Evolutionary conservation across 2,797 vertebrate species (phyloP).

Genomic region (Sandelia bainsii): DNA sequence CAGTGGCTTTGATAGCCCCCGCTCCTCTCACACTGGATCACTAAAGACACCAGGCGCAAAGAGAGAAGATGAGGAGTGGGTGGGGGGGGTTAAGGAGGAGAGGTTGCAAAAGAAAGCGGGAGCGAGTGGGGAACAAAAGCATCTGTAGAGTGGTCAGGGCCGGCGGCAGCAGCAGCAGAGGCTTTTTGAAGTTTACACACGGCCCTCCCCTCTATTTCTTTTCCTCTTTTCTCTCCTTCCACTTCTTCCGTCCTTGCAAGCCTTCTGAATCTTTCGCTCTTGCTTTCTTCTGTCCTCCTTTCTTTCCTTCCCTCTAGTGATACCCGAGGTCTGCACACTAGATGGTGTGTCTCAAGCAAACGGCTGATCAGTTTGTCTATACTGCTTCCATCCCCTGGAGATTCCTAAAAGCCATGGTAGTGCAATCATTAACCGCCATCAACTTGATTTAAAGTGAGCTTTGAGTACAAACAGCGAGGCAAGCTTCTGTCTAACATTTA

Average conservation of each 20-base stretch:
- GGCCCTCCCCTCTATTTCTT: slow-evolving; percentile 55
- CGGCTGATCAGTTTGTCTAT: slow-evolving; percentile 30
- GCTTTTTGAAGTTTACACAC: slow-evolving; percentile 83
- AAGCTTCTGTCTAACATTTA: slow-evolving; percentile 30
- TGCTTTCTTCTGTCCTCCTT: slow-evolving; percentile 29
- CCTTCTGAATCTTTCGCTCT: slow-evolving; percentile 42
- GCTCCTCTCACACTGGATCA: slow-evolving; percentile 79
- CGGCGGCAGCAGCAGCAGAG: slow-evolving; percentile 73
- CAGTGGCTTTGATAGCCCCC: slow-evolving; percentile 85
- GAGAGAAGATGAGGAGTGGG: slow-evolving; percentile 52
- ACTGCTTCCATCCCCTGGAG: slow-evolving; percentile 29
- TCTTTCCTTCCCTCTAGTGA: slow-evolving; percentile 48
- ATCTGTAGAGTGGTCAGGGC: slow-evolving; percentile 84
- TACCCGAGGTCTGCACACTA: slow-evolving; percentile 55
- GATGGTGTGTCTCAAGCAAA: slow-evolving; percentile 53
- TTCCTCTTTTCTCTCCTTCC: slow-evolving; percentile 50
- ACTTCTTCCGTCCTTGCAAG: slow-evolving; percentile 54
- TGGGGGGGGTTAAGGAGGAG: slow-evolving; percentile 49
- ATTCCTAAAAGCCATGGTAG: slow-evolving; percentile 23
- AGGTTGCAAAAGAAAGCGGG: slow-evolving; percentile 52
- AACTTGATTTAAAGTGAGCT: slow-evolving; percentile 22
- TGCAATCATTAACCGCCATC: slow-evolving; percentile 38
- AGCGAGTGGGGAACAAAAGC: slow-evolving; percentile 83
- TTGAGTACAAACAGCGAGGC: slow-evolving; percentile 8
- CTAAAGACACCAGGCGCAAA: slow-evolving; percentile 81